Evolutionary conservation across 2,888 invertebrate species (phyloP).

Genomic region (Malachius bipustulatus): DNA sequence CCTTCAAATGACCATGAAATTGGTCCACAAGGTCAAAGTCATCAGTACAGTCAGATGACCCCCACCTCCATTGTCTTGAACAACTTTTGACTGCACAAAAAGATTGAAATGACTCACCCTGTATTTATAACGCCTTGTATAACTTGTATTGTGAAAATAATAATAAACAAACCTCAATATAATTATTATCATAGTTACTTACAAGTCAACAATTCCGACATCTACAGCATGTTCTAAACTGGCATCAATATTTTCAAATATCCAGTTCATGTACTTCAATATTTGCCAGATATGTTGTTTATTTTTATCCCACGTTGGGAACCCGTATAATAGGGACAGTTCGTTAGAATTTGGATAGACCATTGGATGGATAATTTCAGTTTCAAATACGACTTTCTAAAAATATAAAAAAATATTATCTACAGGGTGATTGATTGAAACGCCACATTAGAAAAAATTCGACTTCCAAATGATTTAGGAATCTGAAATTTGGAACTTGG

Average conservation of each 20-base stretch:
- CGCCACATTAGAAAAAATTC: not conserved
- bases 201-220: slow-evolving; percentile 58
- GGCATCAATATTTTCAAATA: slow-evolving; percentile 69
- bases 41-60: no score
- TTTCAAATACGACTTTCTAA: slow-evolving; percentile 74
- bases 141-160: no score
- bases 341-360: slow-evolving; percentile 67
- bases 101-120: no score
- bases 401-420: slow-evolving; percentile 17
- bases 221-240: slow-evolving; percentile 54
- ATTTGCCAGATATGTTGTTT: slow-evolving; percentile 84
- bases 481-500: no score
- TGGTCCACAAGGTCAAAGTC: no score
- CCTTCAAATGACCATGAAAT: no score
- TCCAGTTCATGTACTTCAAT: slow-evolving; percentile 68
- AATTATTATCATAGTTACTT: no score
- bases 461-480: no score
- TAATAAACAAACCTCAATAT: no score
- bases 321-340: slow-evolving; percentile 65
- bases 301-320: slow-evolving; percentile 75
- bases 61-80: no score
- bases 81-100: no score
- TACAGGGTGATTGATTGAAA: slow-evolving; percentile 5
- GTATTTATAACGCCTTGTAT: no score
- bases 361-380: slow-evolving; percentile 76